These are phyloP conservation scores for Acheta domesticus DNA, from an alignment of 2,888 invertebrate species.

Conservation along the genomic window DNA sequence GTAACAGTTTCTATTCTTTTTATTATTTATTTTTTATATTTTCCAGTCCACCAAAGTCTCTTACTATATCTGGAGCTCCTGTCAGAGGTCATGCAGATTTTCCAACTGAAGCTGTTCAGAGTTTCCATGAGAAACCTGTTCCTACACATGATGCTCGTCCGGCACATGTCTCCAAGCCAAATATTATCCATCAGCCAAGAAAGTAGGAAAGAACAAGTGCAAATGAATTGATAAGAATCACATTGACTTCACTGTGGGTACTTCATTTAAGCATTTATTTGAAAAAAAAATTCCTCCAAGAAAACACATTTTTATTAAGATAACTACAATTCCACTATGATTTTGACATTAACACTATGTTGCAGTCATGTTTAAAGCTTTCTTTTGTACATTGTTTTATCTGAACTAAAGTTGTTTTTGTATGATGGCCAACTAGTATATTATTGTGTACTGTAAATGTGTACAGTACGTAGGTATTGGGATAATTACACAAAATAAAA, in stretches of 20 bases:
- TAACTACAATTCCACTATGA: no score
- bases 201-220: slow-evolving; percentile 56
- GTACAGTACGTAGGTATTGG: no score
- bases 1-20: not conserved
- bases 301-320: slow-evolving; percentile 29
- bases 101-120: slow-evolving; percentile 81
- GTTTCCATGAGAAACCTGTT: slow-evolving; percentile 74
- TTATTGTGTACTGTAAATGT: no score
- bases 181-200: slow-evolving; percentile 81
- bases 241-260: no score
- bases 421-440: no score
- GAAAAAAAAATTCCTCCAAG: slow-evolving; percentile 30
- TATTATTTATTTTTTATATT: not conserved
- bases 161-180: slow-evolving; percentile 46
- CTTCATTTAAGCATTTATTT: slow-evolving; percentile 19
- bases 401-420: no score
- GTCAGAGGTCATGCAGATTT: slow-evolving; percentile 83
- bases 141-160: slow-evolving; percentile 62
- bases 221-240: no score
- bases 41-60: slow-evolving; percentile 69
- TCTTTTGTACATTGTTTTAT: no score
- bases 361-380: no score
- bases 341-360: no score
- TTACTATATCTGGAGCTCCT: slow-evolving; percentile 73
- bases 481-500: no score